Evolutionary conservation across 2,888 invertebrate species (phyloP).

Genomic region (Nemapogon koenigi): DNA sequence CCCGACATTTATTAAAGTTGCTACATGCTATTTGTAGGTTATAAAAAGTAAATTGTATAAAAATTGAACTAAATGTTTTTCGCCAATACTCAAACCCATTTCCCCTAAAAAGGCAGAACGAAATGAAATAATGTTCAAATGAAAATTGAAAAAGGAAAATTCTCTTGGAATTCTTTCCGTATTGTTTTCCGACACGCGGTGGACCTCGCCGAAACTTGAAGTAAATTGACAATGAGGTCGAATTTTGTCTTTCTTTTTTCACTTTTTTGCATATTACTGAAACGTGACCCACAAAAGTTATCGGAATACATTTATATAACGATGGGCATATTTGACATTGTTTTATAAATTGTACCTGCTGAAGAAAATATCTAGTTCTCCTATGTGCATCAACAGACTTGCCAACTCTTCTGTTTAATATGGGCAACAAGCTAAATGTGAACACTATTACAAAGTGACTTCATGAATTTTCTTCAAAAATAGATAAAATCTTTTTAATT

Average conservation of each 20-base stretch:
- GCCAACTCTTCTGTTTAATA: too few relatives aligned
- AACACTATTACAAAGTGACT: too few relatives aligned
- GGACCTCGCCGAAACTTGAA: not conserved
- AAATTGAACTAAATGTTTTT: not conserved
- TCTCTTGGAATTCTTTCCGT: not conserved
- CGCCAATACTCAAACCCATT: not conserved
- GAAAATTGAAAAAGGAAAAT: slow-evolving; percentile 1
- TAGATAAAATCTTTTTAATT: too few relatives aligned
- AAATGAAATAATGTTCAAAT: slow-evolving; percentile 1
- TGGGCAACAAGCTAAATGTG: too few relatives aligned
- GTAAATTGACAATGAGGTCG: slow-evolving; percentile 3
- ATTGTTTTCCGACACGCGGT: not conserved
- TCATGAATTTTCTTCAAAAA: too few relatives aligned
- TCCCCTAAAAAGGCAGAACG: not conserved
- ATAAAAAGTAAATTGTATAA: not conserved
- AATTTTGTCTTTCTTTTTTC: not conserved
- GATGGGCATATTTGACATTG: too few relatives aligned
- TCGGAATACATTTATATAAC: too few relatives aligned
- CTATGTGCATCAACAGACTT: too few relatives aligned
- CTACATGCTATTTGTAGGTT: not conserved
- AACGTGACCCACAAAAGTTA: slow-evolving; percentile 1
- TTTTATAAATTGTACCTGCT: too few relatives aligned
- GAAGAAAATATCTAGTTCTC: too few relatives aligned
- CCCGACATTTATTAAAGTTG: not conserved
- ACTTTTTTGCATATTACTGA: slow-evolving; percentile 1